Conservation (phyloP, 1,140 invertebrate species). For the Thaumetopoea pityocampa region DNA sequence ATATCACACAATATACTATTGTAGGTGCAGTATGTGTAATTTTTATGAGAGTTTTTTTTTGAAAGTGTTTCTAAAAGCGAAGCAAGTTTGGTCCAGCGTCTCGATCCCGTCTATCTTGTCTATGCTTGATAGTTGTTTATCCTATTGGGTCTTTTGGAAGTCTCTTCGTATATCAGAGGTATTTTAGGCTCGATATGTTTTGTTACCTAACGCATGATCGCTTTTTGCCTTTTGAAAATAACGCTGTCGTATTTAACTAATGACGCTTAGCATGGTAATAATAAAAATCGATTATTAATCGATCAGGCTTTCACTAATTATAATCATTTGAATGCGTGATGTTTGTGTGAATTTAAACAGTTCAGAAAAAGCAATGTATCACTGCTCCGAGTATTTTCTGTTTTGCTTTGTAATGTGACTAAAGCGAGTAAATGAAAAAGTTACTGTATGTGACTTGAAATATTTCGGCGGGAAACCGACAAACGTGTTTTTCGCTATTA, state of each 20-base stretch:
- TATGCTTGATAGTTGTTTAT: slow-evolving; percentile 12
- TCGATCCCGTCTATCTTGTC: slow-evolving; percentile 6
- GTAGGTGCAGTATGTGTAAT: too few species aligned
- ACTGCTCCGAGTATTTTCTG: slow-evolving; percentile 14
- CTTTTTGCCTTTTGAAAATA: slow-evolving; percentile 8
- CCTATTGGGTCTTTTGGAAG: slow-evolving; percentile 10
- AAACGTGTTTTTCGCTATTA: neutral
- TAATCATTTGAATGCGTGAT: slow-evolving; percentile 49
- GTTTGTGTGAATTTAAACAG: slow-evolving; percentile 44
- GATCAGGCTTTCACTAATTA: slow-evolving; percentile 12
- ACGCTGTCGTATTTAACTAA: slow-evolving; percentile 1
- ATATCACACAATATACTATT: too few species aligned
- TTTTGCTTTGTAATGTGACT: slow-evolving; percentile 19
- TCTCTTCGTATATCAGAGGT: slow-evolving; percentile 19
- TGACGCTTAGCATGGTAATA: neutral
- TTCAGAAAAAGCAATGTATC: slow-evolving; percentile 23
- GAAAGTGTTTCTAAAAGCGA: slow-evolving; percentile 4
- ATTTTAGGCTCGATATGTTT: slow-evolving; percentile 5
- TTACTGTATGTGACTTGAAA: slow-evolving; percentile 1
- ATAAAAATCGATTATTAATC: slow-evolving; percentile 4
- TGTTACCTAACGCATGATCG: slow-evolving; percentile 12
- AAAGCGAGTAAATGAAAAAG: slow-evolving; percentile 1
- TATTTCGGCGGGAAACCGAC: neutral
- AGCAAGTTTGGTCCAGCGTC: slow-evolving; percentile 15
- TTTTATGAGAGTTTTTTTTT: slow-evolving; percentile 15